Base-by-base conservation (phyloP, 2,797 vertebrate genomes). In the Halcyon smyrnensis region DNA sequence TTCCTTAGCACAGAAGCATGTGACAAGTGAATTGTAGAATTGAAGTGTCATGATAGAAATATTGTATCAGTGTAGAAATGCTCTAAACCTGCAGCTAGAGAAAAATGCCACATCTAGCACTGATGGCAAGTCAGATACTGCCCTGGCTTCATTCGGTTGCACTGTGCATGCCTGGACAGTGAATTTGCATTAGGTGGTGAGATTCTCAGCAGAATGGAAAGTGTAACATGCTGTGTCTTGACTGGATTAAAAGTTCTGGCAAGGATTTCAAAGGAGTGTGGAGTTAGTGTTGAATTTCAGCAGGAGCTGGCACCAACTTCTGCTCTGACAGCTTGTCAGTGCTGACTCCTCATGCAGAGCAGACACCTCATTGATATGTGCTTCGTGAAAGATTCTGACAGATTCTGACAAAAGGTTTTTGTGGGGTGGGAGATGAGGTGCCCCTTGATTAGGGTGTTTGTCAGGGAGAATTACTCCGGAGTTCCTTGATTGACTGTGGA, bases 171-270 rank as follows among this genome's bases (percentile, higher is more conserved):
- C 83, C 75, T 65, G 64, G 68, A 83, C 95, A 87, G 89, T 24
- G 24, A 54, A 41, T 93, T 87, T 74, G 68, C 41, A 68, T 90
- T 37, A 64, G 37, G n/a, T 74, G 45, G 39, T 74, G 83, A 84
- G 83, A 76, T 45, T 81, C 82, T 15, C 56, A 93, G 68, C 80
- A 57, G 84, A 51, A 64, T 84, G 67, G 71, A 50, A 80, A 83
- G 77, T 77, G 56, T 46, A 75, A 68, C 70, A 9, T 89, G 85
- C 90, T 70, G 41, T 94, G 89, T 95, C 94, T 93, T 95, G 93
- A 87, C 86, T 70, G 63, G 51, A 27, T 87, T 82, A 46, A 62
- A 77, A 76, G n/a, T 70, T 87, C 91, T 97, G 94, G 94, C 80
- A 70, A 43, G 71, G 77, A 32, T 94, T 93, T 95, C 94, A 97